Evolutionary conservation across 2,797 vertebrate species (phyloP), one percentile per base, ranked within the genome.

Genomic region (Chelon auratus): DNA sequence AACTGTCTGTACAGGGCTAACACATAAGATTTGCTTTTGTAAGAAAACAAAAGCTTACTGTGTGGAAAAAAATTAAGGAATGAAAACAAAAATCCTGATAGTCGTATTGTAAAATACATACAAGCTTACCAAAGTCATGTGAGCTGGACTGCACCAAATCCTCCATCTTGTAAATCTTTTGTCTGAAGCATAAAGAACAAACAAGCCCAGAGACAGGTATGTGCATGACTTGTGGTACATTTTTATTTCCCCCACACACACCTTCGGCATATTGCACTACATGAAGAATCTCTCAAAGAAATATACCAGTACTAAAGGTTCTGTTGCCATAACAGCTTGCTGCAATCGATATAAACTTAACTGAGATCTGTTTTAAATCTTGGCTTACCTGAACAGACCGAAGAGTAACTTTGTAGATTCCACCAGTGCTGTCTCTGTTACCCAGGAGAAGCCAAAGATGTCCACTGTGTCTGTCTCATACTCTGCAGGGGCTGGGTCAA

Each of bases 361-460:
- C 10, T 18, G 9, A 24, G 0, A n/a, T 39, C 13, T 52, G 13
- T 47, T 77, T 64, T n/a, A 43, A 57, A 63, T 60, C 6, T 45
- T 18, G 3, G 3, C 76, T 75, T 94, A 99, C 98, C 96, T 97
- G 85, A 97, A 93, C 61, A 99, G 93, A 85, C 96, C 95, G 89
- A 99, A 99, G 18, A 99, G 95, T 55, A 97, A 82, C 80, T 89
- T 95, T 67, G 95, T 95, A 52, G 96, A 98, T 91, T 97, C 95
- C 73, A 96, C 94, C 80, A 99, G 91, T 4, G 97, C 97, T 1
- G 84, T 98, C 93, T 97, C 97, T 22, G 96, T 97, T 62, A 97
- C 96, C 97, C 97, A 99, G 15, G 93, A 88, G 86, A 98, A 97
- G 77, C 95, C 97, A 93, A 99, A 99, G 56, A 99, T 87, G 83